Conservation (phyloP, 2,888 invertebrate genomes). For the Ennomos fuscantarius region DNA sequence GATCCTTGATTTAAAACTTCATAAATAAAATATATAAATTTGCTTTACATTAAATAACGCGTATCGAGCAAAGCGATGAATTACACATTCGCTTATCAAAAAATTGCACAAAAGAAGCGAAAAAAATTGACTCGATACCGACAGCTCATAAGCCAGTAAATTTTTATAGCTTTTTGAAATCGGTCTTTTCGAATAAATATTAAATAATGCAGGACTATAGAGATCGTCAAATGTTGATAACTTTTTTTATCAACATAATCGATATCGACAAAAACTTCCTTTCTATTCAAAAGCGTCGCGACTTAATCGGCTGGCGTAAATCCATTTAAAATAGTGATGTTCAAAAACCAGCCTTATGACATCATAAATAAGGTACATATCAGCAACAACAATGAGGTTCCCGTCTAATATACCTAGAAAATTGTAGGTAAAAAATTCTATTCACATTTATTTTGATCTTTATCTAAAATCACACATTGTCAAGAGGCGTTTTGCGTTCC, state of each 20-base stretch:
- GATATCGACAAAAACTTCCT: slow-evolving; percentile 14
- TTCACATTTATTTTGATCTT: slow-evolving; percentile 67
- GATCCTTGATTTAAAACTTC: no score
- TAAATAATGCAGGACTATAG: slow-evolving; percentile 2
- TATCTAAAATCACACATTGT: slow-evolving; percentile 63
- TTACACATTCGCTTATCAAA: neutral
- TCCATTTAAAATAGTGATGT: slow-evolving; percentile 24
- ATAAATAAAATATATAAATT: no score
- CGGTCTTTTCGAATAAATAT: neutral
- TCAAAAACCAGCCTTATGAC: slow-evolving; percentile 38
- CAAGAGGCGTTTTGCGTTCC: slow-evolving; percentile 66
- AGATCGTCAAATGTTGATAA: slow-evolving; percentile 3
- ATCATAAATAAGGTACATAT: slow-evolving; percentile 34
- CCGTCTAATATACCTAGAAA: slow-evolving; percentile 70
- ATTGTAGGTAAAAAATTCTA: slow-evolving; percentile 77
- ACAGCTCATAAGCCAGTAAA: slow-evolving; percentile 1
- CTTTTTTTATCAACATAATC: slow-evolving; percentile 8
- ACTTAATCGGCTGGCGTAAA: slow-evolving; percentile 22
- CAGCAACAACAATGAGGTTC: slow-evolving; percentile 64
- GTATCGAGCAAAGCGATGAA: no score
- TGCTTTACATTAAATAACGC: no score
- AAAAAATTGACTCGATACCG: neutral
- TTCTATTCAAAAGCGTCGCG: slow-evolving; percentile 16
- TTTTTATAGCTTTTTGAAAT: neutral
- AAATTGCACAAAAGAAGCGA: neutral